phyloP scores from a whole-genome alignment of 2,113 vertebrate genomes.

The Menidia beryllina region DNA sequence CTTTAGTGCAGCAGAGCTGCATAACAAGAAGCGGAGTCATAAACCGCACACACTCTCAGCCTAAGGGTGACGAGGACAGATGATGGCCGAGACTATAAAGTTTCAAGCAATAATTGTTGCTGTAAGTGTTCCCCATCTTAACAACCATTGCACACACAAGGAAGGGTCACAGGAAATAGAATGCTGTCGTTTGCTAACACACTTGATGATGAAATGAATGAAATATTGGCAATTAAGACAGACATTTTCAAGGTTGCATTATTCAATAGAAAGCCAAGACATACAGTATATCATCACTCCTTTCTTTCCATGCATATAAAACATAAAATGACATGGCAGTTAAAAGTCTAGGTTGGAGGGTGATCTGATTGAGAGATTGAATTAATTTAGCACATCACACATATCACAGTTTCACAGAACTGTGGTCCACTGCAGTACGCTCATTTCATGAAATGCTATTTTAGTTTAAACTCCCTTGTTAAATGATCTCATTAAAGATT shows the following conservation, averaged over 20 bases:
- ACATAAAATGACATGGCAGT: not conserved
- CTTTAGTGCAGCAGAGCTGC: conserved; percentile 28
- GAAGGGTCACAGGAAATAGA: not conserved
- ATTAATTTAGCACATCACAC: not conserved
- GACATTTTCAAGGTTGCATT: not conserved
- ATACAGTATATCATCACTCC: not conserved
- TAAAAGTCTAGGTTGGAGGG: not conserved
- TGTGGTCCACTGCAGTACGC: not conserved
- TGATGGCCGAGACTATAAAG: conserved; percentile 20
- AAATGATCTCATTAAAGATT: conserved; percentile 11
- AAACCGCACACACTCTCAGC: conserved; percentile 17
- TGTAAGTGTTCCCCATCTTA: conserved; percentile 19
- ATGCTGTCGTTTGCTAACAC: not conserved
- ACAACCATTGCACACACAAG: conserved; percentile 1
- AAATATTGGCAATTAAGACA: conserved; percentile 2
- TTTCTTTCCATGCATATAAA: not conserved
- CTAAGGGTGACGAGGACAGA: conserved; percentile 35
- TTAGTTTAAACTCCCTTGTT: conserved; percentile 6
- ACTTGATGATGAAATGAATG: conserved; percentile 5
- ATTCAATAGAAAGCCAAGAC: not conserved
- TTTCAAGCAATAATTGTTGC: conserved; percentile 29
- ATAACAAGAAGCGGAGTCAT: conserved; percentile 34
- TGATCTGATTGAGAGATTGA: not conserved
- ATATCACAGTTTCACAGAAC: not conserved
- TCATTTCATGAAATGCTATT: conserved; percentile 1